A percentile compares a stretch with the other conserved stretches of the same genome.
Conservation (phyloP, 2,113 vertebrate species). For the Antechinus stuartii region DNA sequence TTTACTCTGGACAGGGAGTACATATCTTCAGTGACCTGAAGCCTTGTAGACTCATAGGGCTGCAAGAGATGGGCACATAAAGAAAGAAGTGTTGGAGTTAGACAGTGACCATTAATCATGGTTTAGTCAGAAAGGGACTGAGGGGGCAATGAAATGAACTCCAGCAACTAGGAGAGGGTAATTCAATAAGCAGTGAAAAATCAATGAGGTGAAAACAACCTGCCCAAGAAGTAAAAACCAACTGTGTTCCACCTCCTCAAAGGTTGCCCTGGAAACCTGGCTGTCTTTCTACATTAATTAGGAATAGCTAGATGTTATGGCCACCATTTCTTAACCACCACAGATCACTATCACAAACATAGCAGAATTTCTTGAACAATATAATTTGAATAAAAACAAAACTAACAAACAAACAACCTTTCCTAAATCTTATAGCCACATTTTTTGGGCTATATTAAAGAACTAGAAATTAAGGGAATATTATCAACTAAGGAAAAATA, state of each 20-base stretch:
- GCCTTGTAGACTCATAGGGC: neutral
- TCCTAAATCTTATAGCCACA: neutral
- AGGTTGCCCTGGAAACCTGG: constrained; percentile 10
- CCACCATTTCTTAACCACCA: neutral
- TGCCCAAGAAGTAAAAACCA: neutral
- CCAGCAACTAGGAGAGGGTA: neutral
- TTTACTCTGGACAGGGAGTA: neutral
- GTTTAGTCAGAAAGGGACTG: neutral
- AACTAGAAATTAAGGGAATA: neutral
- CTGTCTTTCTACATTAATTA: constrained; percentile 16
- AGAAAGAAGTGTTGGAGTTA: neutral
- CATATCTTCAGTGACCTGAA: constrained; percentile 57
- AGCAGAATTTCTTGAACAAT: constrained; percentile 35
- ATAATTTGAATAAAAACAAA: constrained; percentile 10
- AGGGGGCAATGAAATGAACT: neutral
- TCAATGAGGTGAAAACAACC: constrained; percentile 41
- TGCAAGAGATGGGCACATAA: constrained; percentile 33
- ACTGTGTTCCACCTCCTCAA: neutral
- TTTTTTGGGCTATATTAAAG: neutral
- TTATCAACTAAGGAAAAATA: neutral
- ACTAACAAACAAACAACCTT: neutral
- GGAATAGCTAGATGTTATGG: neutral
- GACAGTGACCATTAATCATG: constrained; percentile 21
- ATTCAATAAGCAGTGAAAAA: constrained; percentile 1
- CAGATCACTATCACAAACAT: neutral